These are phyloP conservation scores for Crossaster papposus DNA, from an alignment of 53 echinoderm and acorn worm species.

Conservation along the genomic window DNA sequence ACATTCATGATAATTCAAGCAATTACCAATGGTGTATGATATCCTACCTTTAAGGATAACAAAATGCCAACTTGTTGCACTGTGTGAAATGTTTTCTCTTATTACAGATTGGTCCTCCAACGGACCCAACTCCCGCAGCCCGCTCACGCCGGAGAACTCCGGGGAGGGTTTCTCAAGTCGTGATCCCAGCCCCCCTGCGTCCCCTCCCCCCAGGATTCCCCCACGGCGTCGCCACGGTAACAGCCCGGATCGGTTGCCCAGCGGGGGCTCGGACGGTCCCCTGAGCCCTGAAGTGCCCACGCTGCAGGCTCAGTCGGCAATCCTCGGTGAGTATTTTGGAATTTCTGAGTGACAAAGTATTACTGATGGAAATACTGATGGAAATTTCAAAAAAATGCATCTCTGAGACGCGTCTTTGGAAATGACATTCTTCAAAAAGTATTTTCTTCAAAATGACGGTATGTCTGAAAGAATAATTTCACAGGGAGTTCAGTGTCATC, in stretches of 20 bases:
- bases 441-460: no score
- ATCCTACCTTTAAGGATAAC: no score
- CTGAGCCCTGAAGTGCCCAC: conserved; percentile 19
- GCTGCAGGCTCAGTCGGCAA: conserved; percentile 24
- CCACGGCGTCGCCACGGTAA: conserved; percentile 71
- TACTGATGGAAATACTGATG: neutral
- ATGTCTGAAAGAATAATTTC: no score
- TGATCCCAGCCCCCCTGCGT: conserved; percentile 69
- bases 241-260: conserved; percentile 65
- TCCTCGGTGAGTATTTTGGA: conserved; percentile 7
- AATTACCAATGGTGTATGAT: no score
- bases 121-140: conserved; percentile 71
- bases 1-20: no score
- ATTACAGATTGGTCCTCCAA: conserved; percentile 34
- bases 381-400: no score
- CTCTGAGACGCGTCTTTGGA: no score
- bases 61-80: neutral
- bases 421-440: no score
- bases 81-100: neutral
- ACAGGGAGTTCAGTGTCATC: no score
- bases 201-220: conserved; percentile 76
- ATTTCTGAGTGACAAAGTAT: no score
- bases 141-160: conserved; percentile 74
- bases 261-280: conserved; percentile 60
- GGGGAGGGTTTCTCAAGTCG: conserved; percentile 71